Evolutionary conservation across 2,797 vertebrate genomes (phyloP).

Genomic region (Synanceia verrucosa): DNA sequence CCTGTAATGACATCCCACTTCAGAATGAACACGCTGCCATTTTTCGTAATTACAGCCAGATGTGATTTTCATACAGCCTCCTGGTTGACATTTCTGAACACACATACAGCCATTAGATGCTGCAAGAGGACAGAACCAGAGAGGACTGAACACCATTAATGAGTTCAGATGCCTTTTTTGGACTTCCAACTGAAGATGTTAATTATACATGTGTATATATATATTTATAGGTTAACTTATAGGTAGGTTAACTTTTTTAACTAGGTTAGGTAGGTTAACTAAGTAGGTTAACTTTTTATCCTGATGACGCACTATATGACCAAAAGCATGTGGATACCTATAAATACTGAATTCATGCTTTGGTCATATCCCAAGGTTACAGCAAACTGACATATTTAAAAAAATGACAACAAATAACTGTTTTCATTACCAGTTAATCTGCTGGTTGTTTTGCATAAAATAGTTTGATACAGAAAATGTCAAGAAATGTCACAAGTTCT

Average conservation of each 20-base stretch:
- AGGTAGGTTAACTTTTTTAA: too few relatives aligned
- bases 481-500: background rate
- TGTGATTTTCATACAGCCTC: slow-evolving; percentile 66
- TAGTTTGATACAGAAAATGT: background rate
- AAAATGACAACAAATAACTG: background rate
- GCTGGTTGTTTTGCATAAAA: background rate
- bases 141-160: slow-evolving; percentile 18
- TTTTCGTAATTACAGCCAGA: slow-evolving; percentile 73
- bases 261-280: too few relatives aligned
- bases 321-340: background rate
- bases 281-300: background rate
- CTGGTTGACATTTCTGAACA: slow-evolving; percentile 75
- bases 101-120: slow-evolving; percentile 31
- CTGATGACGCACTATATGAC: background rate
- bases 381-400: background rate
- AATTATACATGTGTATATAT: too few relatives aligned
- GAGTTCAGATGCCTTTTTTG: background rate
- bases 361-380: background rate
- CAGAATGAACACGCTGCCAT: slow-evolving; percentile 58
- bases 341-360: too few relatives aligned
- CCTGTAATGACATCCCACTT: slow-evolving; percentile 61
- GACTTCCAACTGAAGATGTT: background rate
- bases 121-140: slow-evolving; percentile 15
- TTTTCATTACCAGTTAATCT: background rate
- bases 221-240: too few relatives aligned